These are phyloP conservation scores for Macrochelys suwanniensis DNA, from an alignment of 2,797 vertebrate species.

Conservation along the genomic window DNA sequence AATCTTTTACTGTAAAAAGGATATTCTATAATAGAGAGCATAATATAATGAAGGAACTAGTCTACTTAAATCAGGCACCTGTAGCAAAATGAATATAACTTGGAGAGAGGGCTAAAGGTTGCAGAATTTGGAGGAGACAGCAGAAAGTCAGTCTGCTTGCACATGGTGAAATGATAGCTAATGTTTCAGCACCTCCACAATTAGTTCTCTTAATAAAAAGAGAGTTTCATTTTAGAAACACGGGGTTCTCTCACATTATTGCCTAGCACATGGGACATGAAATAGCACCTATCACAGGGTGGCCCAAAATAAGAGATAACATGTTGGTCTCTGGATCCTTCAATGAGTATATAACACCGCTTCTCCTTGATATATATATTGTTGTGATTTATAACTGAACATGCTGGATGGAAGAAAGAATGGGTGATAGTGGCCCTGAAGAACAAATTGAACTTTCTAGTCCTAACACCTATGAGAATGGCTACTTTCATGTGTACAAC, in stretches of 20 bases:
- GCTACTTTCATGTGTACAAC: not conserved
- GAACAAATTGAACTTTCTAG: not conserved
- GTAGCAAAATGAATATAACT: not conserved
- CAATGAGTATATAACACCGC: not conserved
- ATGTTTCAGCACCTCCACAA: not conserved
- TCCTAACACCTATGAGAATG: not conserved
- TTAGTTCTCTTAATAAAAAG: not conserved
- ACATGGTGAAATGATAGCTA: not conserved
- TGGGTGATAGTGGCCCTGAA: not conserved
- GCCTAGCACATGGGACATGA: no score
- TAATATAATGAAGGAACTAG: not conserved
- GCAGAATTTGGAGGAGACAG: not conserved
- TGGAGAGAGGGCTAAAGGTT: not conserved
- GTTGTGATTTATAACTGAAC: not conserved
- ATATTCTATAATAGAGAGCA: not conserved
- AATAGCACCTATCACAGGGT: not conserved
- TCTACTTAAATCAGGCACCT: not conserved
- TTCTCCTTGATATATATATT: not conserved
- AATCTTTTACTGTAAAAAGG: not conserved
- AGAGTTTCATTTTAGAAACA: not conserved
- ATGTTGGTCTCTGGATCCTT: not conserved
- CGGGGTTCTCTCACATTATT: not conserved
- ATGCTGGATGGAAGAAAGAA: not conserved
- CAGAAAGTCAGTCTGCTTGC: not conserved
- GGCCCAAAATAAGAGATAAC: not conserved